These are phyloP conservation scores for Characodon lateralis DNA, from an alignment of 2,797 vertebrate species.

Conservation along the genomic window DNA sequence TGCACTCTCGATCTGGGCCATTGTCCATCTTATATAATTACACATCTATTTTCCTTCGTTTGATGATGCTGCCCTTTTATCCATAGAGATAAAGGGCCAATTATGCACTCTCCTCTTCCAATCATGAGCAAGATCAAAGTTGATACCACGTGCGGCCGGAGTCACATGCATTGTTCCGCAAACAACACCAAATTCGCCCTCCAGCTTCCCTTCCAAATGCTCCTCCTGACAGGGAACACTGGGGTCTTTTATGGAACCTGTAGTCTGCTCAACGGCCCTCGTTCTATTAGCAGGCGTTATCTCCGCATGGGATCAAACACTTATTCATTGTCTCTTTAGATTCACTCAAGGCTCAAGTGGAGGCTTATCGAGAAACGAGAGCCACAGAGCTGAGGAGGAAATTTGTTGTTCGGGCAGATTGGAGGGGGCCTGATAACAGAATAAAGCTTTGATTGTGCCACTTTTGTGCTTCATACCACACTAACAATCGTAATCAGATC, in stretches of 20 bases:
- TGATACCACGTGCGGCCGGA: conserved; percentile 19
- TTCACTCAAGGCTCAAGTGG: conserved; percentile 27
- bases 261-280: conserved; percentile 26
- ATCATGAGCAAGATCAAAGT: conserved; percentile 60
- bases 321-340: conserved; percentile 24
- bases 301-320: conserved; percentile 31
- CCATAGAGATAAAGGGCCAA: conserved; percentile 49
- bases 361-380: conserved; percentile 29
- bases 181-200: conserved; percentile 45
- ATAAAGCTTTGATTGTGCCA: conserved; percentile 29
- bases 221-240: conserved; percentile 28
- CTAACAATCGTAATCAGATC: conserved; percentile 26
- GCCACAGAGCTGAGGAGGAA: conserved; percentile 11
- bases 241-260: conserved; percentile 38
- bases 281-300: conserved; percentile 26
- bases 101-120: conserved; percentile 48
- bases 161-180: conserved; percentile 54
- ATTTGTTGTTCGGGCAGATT: conserved; percentile 24
- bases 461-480: conserved; percentile 10
- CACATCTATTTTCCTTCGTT: conserved; percentile 44
- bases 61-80: conserved; percentile 59
- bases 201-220: conserved; percentile 28
- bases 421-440: conserved; percentile 1
- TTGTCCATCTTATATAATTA: conserved; percentile 60
- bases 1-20: conserved; percentile 15